Base-by-base conservation (phyloP, 2,797 vertebrate genomes). In the Leptodactylus fallax region DNA sequence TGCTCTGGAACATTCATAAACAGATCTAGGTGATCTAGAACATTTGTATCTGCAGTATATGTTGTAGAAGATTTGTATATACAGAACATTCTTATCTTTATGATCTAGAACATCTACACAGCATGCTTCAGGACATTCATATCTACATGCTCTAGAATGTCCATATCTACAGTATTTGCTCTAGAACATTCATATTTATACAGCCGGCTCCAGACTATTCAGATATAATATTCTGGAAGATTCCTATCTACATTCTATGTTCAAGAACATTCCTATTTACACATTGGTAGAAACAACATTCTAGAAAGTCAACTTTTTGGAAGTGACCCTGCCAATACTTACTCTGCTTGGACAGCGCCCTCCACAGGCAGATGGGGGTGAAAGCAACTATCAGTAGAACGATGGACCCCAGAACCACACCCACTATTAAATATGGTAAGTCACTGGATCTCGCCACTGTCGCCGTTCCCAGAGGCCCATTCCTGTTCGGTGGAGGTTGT, bases 331-430 rank as follows among this genome's bases (percentile, higher is more conserved):
- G 19, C 8, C 5, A 19, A 51, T n/a, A 89, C 97, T 97, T 93
- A 99, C 98, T 99, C 93, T 99, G 98, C 91, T 99, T 99, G 91
- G 98, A 96, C 97, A 97, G 98, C 36, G 97, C 96, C 91, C 97
- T 96, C 98, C 98, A 99, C 49, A 99, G 94, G 90, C 98, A 99
- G 93, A 99, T 98, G 12, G 98, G 97, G 92, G 99, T 99, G 94
- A 99, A 99, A 88, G 97, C 96, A 1, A 98, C 97, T 0, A 99
- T 98, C 93, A 99, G 96, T 90, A 98, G 97, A 78, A 98, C 97
- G 0, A 99, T 94, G 2, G 97, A 96, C 85, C 97, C 98, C 85
- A 99, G 93, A 76, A 97, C 97, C 1, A 98, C 95, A 0, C 97
- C 96, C 0, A 99, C 97, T 1, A 99, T 99, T 92, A 99, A 94